Evolutionary conservation across 2,888 invertebrate species (phyloP).

Genomic region (Caenorhabditis sp.): DNA sequence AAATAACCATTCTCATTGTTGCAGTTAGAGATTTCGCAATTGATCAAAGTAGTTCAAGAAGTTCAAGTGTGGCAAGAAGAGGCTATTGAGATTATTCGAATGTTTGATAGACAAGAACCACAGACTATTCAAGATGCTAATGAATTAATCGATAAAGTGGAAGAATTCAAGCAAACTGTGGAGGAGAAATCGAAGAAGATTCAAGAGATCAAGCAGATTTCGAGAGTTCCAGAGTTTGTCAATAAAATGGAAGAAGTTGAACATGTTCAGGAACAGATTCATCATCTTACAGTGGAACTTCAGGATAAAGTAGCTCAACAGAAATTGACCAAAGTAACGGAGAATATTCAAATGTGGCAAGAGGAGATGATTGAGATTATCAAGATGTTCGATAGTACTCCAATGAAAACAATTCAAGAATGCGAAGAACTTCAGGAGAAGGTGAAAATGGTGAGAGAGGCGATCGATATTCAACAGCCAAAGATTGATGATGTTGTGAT

Average conservation of each 20-base stretch:
- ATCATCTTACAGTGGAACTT: constrained; percentile 28
- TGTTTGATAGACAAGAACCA: constrained; percentile 30
- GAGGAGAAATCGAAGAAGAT: constrained; percentile 40
- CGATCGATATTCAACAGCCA: constrained; percentile 39
- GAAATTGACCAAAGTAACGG: constrained; percentile 36
- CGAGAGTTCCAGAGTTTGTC: constrained; percentile 32
- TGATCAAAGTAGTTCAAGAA: constrained; percentile 47
- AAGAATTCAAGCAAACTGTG: constrained; percentile 43
- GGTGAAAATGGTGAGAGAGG: constrained; percentile 37
- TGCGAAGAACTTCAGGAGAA: constrained; percentile 41
- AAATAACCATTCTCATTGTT: neutral
- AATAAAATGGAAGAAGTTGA: constrained; percentile 40
- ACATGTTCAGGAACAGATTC: constrained; percentile 38
- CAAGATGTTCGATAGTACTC: constrained; percentile 39
- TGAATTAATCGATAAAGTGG: constrained; percentile 37
- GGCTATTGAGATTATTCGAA: constrained; percentile 49
- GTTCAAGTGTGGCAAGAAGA: constrained; percentile 61
- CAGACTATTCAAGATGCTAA: constrained; percentile 41
- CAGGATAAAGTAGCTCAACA: constrained; percentile 38
- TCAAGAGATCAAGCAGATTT: constrained; percentile 32
- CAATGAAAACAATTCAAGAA: constrained; percentile 40
- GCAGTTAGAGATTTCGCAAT: constrained; percentile 25
- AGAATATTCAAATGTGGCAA: constrained; percentile 44
- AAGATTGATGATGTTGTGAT: constrained; percentile 37
- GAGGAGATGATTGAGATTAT: constrained; percentile 46